Base-by-base conservation (phyloP, 2,797 vertebrate species). In the Hyperoplus lanceolatus region DNA sequence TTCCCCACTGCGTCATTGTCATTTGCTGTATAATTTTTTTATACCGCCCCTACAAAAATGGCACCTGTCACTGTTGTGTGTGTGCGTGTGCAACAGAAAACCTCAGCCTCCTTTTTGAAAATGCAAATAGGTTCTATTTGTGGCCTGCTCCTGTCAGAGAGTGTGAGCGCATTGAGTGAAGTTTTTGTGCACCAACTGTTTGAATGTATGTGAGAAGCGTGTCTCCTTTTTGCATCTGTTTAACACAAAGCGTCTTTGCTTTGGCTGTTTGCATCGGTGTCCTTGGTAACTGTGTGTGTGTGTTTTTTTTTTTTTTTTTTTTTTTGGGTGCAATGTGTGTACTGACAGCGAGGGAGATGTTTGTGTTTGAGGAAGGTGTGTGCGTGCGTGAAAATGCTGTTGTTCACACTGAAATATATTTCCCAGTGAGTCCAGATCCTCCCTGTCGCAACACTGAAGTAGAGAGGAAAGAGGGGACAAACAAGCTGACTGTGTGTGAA, bases 101-200 rank as follows among this genome's bases (percentile, higher is more conserved):
- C 61, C 80, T 77, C 75, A 76, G 77, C 67, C 74, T 88, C 85
- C 82, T 90, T 76, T 90, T 90, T 82, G 84, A 91, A 93, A 93
- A 94, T 93, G 90, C 83, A 93, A 92, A 94, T 94, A 12, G 55
- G 45, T 91, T 94, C 90, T 92, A 91, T 94, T 94, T 92, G 83
- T 83, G 89, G 86, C 73, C 59, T 65, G 77, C 82, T 90, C 89
- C 84, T 87, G 90, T 91, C 89, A 84, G 59, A 71, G 84, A 84
- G 83, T 73, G 87, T 83, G 87, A 85, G 79, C 39, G 45, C 75
- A 79, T 89, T 88, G 77, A 81, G 76, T 79, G 80, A 83, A 78
- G 79, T 87, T 85, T 88, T 82, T 89, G 61, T 84, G 56, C 63
- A 77, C 67, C 29, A 69, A 58, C 64, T 85, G 70, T 75, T 72